A percentile compares a stretch with the other conserved stretches of the same genome.
Evolutionary conservation across 2,888 invertebrate genomes (phyloP).

Genomic region (Crocallis elinguaria): DNA sequence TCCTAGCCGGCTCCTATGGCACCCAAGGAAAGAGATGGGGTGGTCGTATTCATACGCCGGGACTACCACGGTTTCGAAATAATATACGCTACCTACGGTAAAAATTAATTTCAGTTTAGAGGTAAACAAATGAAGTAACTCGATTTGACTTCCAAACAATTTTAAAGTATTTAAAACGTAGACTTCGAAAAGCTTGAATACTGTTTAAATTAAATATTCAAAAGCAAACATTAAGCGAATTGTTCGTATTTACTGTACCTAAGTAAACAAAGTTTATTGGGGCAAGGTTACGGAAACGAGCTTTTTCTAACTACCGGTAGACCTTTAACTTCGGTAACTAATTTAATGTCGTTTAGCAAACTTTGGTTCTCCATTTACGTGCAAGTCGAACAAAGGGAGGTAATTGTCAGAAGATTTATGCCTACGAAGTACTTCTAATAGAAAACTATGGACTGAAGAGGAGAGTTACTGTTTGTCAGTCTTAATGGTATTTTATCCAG

Average conservation of each 20-base stretch:
- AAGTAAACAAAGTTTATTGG: conserved; percentile 24
- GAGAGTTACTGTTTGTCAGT: conserved; percentile 15
- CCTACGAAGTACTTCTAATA: conserved; percentile 19
- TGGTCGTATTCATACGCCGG: no score
- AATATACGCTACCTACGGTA: no score
- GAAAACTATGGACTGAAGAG: conserved; percentile 25
- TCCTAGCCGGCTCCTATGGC: no score
- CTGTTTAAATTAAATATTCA: conserved; percentile 14
- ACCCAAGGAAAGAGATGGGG: no score
- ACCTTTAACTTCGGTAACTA: conserved; percentile 49
- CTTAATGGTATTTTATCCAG: conserved; percentile 18
- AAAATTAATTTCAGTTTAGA: no score
- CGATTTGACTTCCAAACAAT: no score
- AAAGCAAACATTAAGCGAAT: conserved; percentile 18
- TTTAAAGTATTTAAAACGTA: no score
- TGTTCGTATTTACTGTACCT: conserved; percentile 15
- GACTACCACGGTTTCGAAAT: no score
- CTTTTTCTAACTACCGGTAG: conserved; percentile 50
- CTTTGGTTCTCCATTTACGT: conserved; percentile 42
- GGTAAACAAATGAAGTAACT: no score
- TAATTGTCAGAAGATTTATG: conserved; percentile 40
- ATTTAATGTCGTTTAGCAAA: conserved; percentile 57
- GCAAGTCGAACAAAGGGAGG: conserved; percentile 30
- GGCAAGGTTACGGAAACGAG: conserved; percentile 39
- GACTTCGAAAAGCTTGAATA: background rate